Evolutionary conservation across 2,888 invertebrate species (phyloP).

Genomic region (Dryomyza anilis): DNA sequence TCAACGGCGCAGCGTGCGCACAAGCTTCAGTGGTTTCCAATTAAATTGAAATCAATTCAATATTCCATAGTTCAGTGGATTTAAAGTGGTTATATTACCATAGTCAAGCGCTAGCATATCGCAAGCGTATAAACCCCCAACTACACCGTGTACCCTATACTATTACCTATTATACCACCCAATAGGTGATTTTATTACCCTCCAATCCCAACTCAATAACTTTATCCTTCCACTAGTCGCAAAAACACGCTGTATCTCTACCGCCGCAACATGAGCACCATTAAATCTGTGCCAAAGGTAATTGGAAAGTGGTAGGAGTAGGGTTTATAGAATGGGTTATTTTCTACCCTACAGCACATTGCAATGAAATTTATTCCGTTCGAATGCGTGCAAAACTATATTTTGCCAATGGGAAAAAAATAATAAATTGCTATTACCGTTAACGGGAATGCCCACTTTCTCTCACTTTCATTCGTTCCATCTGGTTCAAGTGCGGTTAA

Average conservation of each 20-base stretch:
- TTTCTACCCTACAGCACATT: too few species aligned
- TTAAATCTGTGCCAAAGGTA: slow-evolving; percentile 14
- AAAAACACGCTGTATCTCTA: too few species aligned
- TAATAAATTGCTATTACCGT: slow-evolving; percentile 2
- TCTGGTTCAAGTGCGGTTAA: too few species aligned
- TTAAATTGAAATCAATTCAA: slow-evolving; percentile 55
- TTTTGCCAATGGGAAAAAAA: background rate
- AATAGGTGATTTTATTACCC: background rate
- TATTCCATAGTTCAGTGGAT: slow-evolving; percentile 58
- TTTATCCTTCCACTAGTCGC: too few species aligned
- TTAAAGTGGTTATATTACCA: slow-evolving; percentile 53
- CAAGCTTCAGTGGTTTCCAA: slow-evolving; percentile 40
- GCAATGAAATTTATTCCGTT: slow-evolving; percentile 23
- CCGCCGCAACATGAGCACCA: background rate
- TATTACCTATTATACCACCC: background rate
- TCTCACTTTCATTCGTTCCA: too few species aligned
- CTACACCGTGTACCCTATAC: background rate
- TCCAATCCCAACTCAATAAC: too few species aligned
- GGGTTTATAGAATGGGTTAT: too few species aligned
- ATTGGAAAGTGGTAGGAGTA: too few species aligned
- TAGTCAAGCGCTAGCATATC: slow-evolving; percentile 1
- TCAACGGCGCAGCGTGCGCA: slow-evolving; percentile 10
- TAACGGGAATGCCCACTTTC: too few species aligned
- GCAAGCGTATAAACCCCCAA: background rate
- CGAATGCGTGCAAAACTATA: slow-evolving; percentile 21